A percentile compares a stretch with the other conserved stretches of the same genome.
phyloP scores from a whole-genome alignment of 2,113 vertebrate species.

The Elephas maximus region DNA sequence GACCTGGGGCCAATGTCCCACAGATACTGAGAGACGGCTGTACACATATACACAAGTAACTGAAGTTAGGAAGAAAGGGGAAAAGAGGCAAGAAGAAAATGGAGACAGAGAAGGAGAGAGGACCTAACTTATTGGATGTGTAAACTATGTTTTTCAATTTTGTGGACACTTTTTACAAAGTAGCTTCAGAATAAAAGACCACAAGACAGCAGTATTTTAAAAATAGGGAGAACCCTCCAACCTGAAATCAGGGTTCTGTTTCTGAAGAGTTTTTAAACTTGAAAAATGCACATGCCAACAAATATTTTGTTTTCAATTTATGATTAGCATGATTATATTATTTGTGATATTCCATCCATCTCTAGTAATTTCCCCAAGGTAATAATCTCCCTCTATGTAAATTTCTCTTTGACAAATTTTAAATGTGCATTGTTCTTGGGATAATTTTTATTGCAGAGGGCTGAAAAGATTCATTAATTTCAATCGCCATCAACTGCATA shows the following conservation, averaged over 20 bases:
- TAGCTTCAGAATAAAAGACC: conserved; percentile 25
- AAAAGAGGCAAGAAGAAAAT: background rate
- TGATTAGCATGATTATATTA: background rate
- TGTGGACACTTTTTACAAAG: conserved; percentile 36
- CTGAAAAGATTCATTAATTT: conserved; percentile 78
- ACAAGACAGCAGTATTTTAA: background rate
- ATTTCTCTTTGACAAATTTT: conserved; percentile 54
- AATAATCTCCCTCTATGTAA: background rate
- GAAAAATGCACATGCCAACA: background rate
- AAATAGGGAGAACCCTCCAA: background rate
- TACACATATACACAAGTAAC: background rate
- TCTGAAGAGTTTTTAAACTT: conserved; percentile 3
- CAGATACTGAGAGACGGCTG: too few species aligned
- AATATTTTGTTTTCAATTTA: conserved; percentile 1
- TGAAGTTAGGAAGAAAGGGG: background rate
- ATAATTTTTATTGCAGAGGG: conserved; percentile 59
- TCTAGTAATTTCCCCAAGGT: background rate
- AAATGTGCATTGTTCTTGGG: conserved; percentile 29
- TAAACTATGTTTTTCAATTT: conserved; percentile 34
- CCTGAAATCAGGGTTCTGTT: background rate
- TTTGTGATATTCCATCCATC: background rate
- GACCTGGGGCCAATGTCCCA: too few species aligned
- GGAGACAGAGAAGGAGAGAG: background rate
- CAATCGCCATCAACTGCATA: conserved; percentile 66
- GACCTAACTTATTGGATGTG: background rate